phyloP scores from a whole-genome alignment of 2,888 invertebrate genomes.

The Napeogenes sylphis region DNA sequence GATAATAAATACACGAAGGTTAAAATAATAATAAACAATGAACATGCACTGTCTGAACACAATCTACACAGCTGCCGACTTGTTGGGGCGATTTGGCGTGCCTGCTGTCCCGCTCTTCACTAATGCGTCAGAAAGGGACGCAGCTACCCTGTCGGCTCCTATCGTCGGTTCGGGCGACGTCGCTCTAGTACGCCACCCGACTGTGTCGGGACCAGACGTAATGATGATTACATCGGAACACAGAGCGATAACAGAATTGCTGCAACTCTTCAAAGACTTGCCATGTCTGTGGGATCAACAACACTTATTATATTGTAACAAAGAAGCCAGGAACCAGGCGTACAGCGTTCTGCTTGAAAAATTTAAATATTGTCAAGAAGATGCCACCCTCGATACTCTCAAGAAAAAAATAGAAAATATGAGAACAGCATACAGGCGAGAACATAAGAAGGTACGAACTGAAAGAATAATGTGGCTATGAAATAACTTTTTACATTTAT shows the following conservation, averaged over 20 bases:
- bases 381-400: slow-evolving; percentile 26
- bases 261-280: slow-evolving; percentile 31
- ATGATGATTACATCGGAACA: slow-evolving; percentile 23
- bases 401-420: slow-evolving; percentile 36
- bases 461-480: not conserved
- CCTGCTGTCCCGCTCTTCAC: slow-evolving; percentile 1
- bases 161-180: not conserved
- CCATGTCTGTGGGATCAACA: slow-evolving; percentile 36
- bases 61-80: slow-evolving; percentile 17
- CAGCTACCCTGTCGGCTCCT: not conserved
- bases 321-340: slow-evolving; percentile 29
- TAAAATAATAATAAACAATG: slow-evolving; percentile 5
- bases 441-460: slow-evolving; percentile 32
- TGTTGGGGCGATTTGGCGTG: slow-evolving; percentile 9
- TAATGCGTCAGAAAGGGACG: slow-evolving; percentile 9
- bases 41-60: not conserved
- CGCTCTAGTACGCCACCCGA: not conserved
- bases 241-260: slow-evolving; percentile 26
- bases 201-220: not conserved
- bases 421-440: slow-evolving; percentile 32
- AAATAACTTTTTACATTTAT: not conserved
- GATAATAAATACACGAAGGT: not conserved
- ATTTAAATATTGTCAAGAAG: slow-evolving; percentile 29
- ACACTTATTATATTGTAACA: slow-evolving; percentile 29
- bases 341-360: slow-evolving; percentile 33